Percentiles rank a stretch among this genome's conserved stretches.
phyloP scores from a whole-genome alignment of 2,888 invertebrate genomes.

The Plebejus melissa region DNA sequence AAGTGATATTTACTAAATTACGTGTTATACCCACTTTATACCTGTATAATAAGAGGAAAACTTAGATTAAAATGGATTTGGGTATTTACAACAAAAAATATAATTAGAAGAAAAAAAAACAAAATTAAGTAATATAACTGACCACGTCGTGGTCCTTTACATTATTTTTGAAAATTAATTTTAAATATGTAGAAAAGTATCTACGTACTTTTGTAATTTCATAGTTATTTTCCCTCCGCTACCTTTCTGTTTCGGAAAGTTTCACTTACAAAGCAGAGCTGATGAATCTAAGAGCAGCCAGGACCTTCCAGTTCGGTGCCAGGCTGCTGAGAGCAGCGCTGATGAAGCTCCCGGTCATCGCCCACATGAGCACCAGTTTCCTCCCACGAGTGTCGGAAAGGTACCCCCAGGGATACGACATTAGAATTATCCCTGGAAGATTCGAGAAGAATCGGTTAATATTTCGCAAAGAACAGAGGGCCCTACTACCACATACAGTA shows the following conservation, averaged over 20 bases:
- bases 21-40: too few relatives aligned
- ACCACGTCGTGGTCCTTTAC: too few relatives aligned
- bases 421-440: conserved; percentile 60
- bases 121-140: too few relatives aligned
- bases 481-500: too few relatives aligned
- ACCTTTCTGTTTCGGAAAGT: neutral
- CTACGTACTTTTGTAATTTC: too few relatives aligned
- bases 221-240: neutral
- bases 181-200: too few relatives aligned
- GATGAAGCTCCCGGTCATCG: conserved; percentile 61
- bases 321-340: conserved; percentile 58
- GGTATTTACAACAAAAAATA: too few relatives aligned
- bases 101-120: too few relatives aligned
- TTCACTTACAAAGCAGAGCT: conserved; percentile 62
- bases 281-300: conserved; percentile 59
- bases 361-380: conserved; percentile 58
- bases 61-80: too few relatives aligned
- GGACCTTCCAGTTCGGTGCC: conserved; percentile 60
- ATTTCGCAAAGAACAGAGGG: neutral
- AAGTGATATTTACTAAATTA: neutral
- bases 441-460: neutral
- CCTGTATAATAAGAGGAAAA: too few relatives aligned
- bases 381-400: conserved; percentile 64
- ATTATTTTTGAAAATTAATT: too few relatives aligned
- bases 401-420: conserved; percentile 71